Conservation (phyloP, 2,113 vertebrate species). For the Panthera tigris region DNA sequence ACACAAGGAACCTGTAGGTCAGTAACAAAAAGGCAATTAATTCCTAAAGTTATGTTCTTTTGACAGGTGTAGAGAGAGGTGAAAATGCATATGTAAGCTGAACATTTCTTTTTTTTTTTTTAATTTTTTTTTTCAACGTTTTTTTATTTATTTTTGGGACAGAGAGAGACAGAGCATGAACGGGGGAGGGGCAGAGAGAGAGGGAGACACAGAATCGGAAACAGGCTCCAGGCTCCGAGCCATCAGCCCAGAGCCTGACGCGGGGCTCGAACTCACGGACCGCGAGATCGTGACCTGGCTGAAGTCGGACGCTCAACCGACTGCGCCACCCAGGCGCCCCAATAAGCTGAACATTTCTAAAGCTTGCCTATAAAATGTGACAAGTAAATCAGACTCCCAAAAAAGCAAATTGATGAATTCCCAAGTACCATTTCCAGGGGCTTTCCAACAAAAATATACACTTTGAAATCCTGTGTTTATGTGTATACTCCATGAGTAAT, state of each 20-base stretch:
- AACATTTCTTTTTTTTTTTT: too few relatives aligned
- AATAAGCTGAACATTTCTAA: neutral
- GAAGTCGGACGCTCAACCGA: too few relatives aligned
- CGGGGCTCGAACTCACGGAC: too few relatives aligned
- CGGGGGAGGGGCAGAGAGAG: too few relatives aligned
- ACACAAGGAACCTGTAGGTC: neutral
- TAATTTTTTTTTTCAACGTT: too few relatives aligned
- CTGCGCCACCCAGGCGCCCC: too few relatives aligned
- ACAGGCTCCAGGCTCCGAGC: too few relatives aligned
- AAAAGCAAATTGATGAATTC: neutral
- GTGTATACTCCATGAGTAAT: neutral
- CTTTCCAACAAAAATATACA: neutral
- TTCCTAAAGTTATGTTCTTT: neutral
- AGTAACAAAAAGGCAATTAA: neutral
- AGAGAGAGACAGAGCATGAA: too few relatives aligned
- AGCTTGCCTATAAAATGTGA: neutral
- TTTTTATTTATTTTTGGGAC: too few relatives aligned
- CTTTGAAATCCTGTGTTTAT: neutral
- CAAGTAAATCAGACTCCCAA: neutral
- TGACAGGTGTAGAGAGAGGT: neutral
- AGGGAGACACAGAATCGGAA: too few relatives aligned
- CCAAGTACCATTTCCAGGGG: neutral
- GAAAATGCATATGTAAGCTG: rapidly evolving
- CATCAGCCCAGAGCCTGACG: too few relatives aligned
- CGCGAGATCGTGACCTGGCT: too few relatives aligned